Evolutionary conservation across 2,113 vertebrate genomes (phyloP).

Genomic region (Struthio camelus): DNA sequence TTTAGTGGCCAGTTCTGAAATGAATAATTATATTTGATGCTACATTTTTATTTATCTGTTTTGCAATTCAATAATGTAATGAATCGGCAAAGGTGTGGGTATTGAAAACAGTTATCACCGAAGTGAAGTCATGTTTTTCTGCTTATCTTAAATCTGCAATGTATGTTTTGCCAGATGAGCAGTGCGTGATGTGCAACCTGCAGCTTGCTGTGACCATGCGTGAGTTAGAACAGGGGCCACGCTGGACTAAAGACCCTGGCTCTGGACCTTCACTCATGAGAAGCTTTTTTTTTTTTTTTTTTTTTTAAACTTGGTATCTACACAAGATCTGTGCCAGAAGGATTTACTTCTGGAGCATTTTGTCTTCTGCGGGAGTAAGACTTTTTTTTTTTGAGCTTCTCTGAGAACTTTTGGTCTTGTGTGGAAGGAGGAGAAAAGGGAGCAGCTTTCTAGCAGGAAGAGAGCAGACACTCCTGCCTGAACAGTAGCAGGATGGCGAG

Average conservation of each 20-base stretch:
- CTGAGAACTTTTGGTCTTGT: neutral
- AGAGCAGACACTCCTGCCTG: neutral
- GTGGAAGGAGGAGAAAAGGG: neutral
- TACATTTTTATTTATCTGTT: neutral
- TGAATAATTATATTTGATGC: neutral
- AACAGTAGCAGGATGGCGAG: neutral
- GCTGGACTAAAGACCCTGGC: fast-evolving
- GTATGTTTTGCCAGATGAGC: neutral
- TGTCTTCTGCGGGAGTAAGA: fast-evolving
- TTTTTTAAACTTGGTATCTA: fast-evolving
- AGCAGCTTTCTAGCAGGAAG: neutral
- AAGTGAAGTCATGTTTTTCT: fast-evolving
- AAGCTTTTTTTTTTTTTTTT: neutral
- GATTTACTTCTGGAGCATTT: fast-evolving
- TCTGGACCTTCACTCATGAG: neutral
- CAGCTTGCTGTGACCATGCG: fast-evolving
- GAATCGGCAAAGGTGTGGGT: neutral
- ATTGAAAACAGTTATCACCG: neutral
- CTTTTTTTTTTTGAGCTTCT: neutral
- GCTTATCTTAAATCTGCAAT: neutral
- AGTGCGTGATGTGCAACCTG: neutral
- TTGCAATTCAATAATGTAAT: neutral
- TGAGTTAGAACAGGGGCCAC: neutral
- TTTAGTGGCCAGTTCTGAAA: neutral
- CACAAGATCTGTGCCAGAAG: neutral